These are phyloP conservation scores for Mactra quadrangularis DNA, from an alignment of 1,140 invertebrate species.

Conservation along the genomic window DNA sequence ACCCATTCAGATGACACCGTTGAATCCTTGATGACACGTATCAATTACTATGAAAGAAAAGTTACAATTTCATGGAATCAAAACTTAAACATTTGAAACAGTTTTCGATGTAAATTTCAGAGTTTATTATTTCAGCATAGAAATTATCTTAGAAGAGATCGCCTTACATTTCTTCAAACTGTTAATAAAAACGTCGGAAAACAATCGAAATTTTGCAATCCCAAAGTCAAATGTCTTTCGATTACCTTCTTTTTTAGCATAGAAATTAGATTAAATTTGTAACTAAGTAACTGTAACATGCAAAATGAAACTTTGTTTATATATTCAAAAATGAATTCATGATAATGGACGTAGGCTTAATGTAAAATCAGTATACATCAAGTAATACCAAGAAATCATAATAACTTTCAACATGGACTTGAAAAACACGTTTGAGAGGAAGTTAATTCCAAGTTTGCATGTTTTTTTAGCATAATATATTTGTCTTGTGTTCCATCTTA, in stretches of 20 bases:
- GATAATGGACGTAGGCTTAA: slow-evolving; percentile 8
- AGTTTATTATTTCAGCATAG: slow-evolving; percentile 59
- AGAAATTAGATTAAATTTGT: slow-evolving; percentile 48
- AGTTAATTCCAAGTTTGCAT: too few species aligned
- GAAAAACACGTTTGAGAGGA: too few species aligned
- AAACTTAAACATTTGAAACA: slow-evolving; percentile 51
- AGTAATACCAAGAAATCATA: background rate
- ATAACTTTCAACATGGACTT: background rate
- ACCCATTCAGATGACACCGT: slow-evolving; percentile 22
- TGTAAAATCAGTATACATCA: background rate
- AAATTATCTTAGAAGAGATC: slow-evolving; percentile 46
- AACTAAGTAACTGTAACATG: slow-evolving; percentile 12
- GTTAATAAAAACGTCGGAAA: slow-evolving; percentile 38
- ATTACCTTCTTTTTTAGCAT: slow-evolving; percentile 20
- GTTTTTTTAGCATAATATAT: too few species aligned
- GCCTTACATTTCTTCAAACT: slow-evolving; percentile 1
- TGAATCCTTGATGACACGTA: slow-evolving; percentile 42
- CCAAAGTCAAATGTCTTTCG: slow-evolving; percentile 5
- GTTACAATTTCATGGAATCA: slow-evolving; percentile 36
- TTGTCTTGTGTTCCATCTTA: too few species aligned
- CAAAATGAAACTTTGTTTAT: slow-evolving; percentile 23
- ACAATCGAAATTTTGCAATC: slow-evolving; percentile 45
- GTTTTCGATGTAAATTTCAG: slow-evolving; percentile 62
- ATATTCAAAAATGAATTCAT: background rate
- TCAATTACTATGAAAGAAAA: slow-evolving; percentile 58